These are phyloP conservation scores for Allygus modestus DNA, from an alignment of 2,888 invertebrate genomes.

Conservation along the genomic window DNA sequence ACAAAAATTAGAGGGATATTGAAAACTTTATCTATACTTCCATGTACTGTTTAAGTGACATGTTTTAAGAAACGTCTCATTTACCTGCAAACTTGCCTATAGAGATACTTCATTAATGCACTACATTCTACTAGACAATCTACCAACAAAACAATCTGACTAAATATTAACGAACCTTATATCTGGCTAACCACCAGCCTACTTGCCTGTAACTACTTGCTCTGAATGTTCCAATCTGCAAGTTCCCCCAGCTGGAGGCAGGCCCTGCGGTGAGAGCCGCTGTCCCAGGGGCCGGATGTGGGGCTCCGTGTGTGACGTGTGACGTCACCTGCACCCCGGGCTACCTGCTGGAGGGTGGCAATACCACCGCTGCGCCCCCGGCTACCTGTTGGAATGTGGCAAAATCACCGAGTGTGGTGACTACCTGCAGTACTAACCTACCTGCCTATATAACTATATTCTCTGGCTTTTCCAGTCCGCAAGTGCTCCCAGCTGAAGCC, in stretches of 20 bases:
- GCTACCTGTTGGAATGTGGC: conserved; percentile 58
- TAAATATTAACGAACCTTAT: too few relatives aligned
- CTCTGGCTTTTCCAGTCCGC: conserved; percentile 60
- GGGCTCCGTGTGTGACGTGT: conserved; percentile 58
- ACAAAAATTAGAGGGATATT: too few relatives aligned
- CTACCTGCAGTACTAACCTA: conserved; percentile 61
- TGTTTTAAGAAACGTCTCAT: too few relatives aligned
- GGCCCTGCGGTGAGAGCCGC: conserved; percentile 32
- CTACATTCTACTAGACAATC: too few relatives aligned
- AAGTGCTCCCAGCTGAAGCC: conserved; percentile 56
- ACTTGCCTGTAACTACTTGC: too few relatives aligned
- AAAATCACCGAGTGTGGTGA: conserved; percentile 55
- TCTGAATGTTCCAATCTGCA: conserved; percentile 60
- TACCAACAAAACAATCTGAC: too few relatives aligned
- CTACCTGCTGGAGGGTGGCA: conserved; percentile 58
- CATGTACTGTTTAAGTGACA: too few relatives aligned
- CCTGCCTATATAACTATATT: too few relatives aligned
- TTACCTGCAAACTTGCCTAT: too few relatives aligned
- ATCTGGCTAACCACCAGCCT: too few relatives aligned
- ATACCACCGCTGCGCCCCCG: conserved; percentile 49
- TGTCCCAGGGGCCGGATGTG: conserved; percentile 60
- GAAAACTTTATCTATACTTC: too few relatives aligned
- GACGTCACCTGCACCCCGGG: conserved; percentile 59
- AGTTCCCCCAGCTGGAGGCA: conserved; percentile 51
- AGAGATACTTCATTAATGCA: too few relatives aligned